Base-by-base conservation (phyloP, 2,113 vertebrate species). In the Otis tarda region DNA sequence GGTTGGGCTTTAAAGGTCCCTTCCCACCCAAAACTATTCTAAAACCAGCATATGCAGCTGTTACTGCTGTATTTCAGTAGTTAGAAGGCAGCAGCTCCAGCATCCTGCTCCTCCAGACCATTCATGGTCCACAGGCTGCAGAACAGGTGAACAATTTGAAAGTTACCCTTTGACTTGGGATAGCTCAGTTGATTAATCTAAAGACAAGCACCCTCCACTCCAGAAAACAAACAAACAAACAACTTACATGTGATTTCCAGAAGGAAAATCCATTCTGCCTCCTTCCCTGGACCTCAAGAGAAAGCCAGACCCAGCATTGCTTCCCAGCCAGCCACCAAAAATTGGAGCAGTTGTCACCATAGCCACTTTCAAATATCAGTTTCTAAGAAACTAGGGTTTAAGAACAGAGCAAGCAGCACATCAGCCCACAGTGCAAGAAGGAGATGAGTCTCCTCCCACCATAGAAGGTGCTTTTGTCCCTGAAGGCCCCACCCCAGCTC, bases 381-480 rank as follows among this genome's bases (percentile, higher is more conserved):
- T 43, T 47, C 28, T 49, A 45, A 71, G 43, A 9, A 85, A 12
- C 0, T 2, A 14, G 3, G 3, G 3, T 6, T 49, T 2, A 12
- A 37, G 24, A 55, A 12, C 9, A 49, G 47, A 55, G 30, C 68
- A 84, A 63, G 4, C 45, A 73, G 3, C 27, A 4, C 17, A 53
- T 5, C 23, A 56, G 3, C 10, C 14, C 37, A 35, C 37, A 31
- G 1, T 0, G 0, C 55, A 71, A n/a, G 24, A 27, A 22, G 18
- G 14, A 76, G 7, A 16, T 0, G 0, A 3, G 1, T 7, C 13
- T 81, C 14, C 18, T 30, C 0, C 12, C 0, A 0, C 21, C 0
- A 0, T 0, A 47, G 47, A 35, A 92, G n/a, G 30, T 67, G 35
- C 7, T 89, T 89, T 56, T 60, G 5, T 49, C 11, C 65, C 55